Conservation (phyloP, 2,888 invertebrate genomes). For the Cephonodes hylas region DNA sequence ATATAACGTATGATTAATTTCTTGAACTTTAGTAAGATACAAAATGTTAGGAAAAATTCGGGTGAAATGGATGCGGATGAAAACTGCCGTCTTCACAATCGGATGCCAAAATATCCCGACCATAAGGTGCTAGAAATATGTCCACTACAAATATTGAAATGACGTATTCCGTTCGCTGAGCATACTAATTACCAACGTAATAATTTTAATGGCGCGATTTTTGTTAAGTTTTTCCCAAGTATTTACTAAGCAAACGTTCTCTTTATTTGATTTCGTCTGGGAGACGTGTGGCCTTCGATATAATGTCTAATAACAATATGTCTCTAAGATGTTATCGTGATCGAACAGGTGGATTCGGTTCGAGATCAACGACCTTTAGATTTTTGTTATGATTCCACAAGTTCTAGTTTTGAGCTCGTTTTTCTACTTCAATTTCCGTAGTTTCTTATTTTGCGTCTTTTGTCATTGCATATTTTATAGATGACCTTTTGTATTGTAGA, state of each 20-base stretch:
- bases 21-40: no score
- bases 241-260: slow-evolving; percentile 12
- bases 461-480: neutral
- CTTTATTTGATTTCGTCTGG: neutral
- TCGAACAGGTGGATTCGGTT: neutral
- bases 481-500: neutral
- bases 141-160: neutral
- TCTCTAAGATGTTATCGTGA: neutral
- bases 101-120: neutral
- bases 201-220: slow-evolving; percentile 10
- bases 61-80: no score
- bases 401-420: neutral
- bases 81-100: neutral
- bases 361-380: neutral
- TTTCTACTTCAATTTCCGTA: neutral
- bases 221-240: slow-evolving; percentile 13
- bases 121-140: neutral
- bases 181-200: slow-evolving; percentile 14
- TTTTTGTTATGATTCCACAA: neutral
- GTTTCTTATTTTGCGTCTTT: neutral
- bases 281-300: neutral
- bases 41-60: no score
- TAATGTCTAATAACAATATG: neutral
- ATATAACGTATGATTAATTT: no score
- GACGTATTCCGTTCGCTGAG: neutral